Percentiles rank a stretch among this genome's conserved stretches.
These are phyloP conservation scores for Phalacrocorax pelagicus DNA, from an alignment of 2,113 vertebrate genomes.

Conservation along the genomic window DNA sequence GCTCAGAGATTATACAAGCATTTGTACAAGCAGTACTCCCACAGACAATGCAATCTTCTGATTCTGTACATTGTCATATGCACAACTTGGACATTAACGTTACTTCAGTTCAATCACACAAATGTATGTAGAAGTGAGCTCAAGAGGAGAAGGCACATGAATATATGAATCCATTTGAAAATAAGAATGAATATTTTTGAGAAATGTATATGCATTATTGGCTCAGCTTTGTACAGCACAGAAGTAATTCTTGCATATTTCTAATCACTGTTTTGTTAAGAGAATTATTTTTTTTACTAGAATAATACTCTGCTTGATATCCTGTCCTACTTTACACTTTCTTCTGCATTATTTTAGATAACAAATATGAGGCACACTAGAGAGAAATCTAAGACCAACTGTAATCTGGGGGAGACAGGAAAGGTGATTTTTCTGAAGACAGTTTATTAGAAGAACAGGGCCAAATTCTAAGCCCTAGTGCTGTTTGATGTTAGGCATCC, in stretches of 20 bases:
- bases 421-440: not conserved
- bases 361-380: not conserved
- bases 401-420: not conserved
- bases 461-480: not conserved
- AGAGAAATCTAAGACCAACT: not conserved
- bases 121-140: not conserved
- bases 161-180: not conserved
- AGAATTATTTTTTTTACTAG: not conserved
- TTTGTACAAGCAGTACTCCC: not conserved
- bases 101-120: not conserved
- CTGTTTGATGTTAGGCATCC: not conserved
- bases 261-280: not conserved
- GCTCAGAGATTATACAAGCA: not conserved
- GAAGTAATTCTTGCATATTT: not conserved
- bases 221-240: not conserved
- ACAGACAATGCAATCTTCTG: not conserved
- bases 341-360: not conserved
- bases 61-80: not conserved
- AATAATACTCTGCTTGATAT: not conserved
- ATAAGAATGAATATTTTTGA: not conserved
- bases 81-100: not conserved
- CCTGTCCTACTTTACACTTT: not conserved
- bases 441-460: not conserved
- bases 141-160: not conserved
- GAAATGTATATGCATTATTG: not conserved